Evolutionary conservation across 2,113 vertebrate genomes (phyloP).

Genomic region (Sinocyclocheilus maitianheensis): DNA sequence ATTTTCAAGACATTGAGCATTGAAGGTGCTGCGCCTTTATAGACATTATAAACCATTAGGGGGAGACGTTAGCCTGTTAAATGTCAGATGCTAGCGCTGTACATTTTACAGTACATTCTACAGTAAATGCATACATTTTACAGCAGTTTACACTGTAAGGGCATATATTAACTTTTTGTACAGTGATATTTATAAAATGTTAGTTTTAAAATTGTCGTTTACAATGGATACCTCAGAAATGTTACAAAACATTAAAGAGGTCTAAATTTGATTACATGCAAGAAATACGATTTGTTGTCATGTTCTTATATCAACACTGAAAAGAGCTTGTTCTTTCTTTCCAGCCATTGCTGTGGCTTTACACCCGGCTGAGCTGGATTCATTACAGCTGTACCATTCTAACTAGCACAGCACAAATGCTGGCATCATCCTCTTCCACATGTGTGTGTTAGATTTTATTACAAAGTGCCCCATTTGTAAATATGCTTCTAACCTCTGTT

Average conservation of each 20-base stretch:
- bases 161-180: background rate
- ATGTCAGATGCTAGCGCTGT: background rate
- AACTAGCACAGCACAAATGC: slow-evolving; percentile 16
- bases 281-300: background rate
- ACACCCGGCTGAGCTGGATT: background rate
- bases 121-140: background rate
- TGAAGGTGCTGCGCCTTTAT: background rate
- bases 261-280: background rate
- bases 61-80: slow-evolving; percentile 18
- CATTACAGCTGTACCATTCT: background rate
- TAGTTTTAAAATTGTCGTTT: background rate
- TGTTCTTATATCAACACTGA: background rate
- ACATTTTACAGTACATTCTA: background rate
- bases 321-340: background rate
- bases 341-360: background rate
- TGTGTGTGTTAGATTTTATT: slow-evolving; percentile 17
- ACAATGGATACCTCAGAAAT: background rate
- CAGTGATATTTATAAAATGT: background rate
- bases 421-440: slow-evolving; percentile 5
- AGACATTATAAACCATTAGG: background rate
- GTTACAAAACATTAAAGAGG: background rate
- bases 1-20: background rate
- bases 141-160: background rate
- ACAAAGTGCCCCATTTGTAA: background rate
- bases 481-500: background rate